Conservation (phyloP, 2,797 vertebrate species). For the Spea hammondii region DNA sequence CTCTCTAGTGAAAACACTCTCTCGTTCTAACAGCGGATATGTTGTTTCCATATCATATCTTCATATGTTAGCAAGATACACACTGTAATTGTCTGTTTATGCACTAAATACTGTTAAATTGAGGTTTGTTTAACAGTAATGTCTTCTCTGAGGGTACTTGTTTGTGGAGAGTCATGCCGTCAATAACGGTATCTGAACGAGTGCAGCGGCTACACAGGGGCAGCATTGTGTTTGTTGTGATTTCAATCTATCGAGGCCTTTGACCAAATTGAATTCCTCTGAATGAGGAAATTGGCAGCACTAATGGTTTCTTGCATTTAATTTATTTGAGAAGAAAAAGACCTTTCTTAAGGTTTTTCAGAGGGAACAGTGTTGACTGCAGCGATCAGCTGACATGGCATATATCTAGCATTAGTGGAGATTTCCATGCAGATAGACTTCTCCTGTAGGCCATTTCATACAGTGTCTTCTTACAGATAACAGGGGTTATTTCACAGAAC, state of each 20-base stretch:
- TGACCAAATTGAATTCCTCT: slow-evolving; percentile 10
- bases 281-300: slow-evolving; percentile 17
- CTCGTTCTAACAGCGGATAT: not conserved
- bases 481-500: too few species aligned
- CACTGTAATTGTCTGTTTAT: slow-evolving; percentile 10
- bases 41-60: slow-evolving; percentile 2
- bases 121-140: slow-evolving; percentile 14
- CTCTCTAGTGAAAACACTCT: not conserved
- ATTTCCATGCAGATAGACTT: too few species aligned
- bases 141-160: slow-evolving; percentile 11
- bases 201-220: not conserved
- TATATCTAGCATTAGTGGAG: too few species aligned
- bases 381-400: too few species aligned
- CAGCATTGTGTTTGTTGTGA: not conserved
- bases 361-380: too few species aligned
- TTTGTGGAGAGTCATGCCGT: not conserved
- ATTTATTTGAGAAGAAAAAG: not conserved
- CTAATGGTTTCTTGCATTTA: slow-evolving; percentile 5
- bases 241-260: not conserved
- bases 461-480: too few species aligned
- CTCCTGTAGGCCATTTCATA: too few species aligned
- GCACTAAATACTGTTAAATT: not conserved
- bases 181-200: not conserved
- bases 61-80: not conserved
- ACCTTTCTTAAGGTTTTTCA: not conserved